Evolutionary conservation across 2,113 vertebrate genomes (phyloP).

Genomic region (Psilopogon haemacephalus): DNA sequence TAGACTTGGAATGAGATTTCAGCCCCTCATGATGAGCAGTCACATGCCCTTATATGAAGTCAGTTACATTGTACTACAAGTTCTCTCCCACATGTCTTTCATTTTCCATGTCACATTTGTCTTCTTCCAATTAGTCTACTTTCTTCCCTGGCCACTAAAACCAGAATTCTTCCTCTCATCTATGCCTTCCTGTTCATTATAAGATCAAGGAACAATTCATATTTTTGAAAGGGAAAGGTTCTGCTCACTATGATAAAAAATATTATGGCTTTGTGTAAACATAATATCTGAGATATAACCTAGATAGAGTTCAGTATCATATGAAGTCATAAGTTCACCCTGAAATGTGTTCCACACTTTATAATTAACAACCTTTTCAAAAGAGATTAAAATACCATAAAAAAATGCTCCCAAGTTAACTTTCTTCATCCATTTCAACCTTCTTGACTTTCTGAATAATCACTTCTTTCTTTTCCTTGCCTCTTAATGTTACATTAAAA

Average conservation of each 20-base stretch:
- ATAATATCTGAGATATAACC: not conserved
- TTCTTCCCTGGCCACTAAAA: not conserved
- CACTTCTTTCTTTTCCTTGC: not conserved
- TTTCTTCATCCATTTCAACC: not conserved
- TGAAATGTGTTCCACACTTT: not conserved
- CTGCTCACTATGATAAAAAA: not conserved
- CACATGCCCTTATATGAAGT: accelerated
- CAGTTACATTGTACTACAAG: not conserved
- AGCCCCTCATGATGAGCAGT: not conserved
- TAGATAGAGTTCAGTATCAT: not conserved
- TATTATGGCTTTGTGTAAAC: not conserved
- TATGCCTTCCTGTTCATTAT: not conserved
- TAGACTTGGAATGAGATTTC: not conserved
- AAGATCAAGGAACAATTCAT: not conserved
- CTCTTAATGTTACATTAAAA: not conserved
- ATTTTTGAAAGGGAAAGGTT: not conserved
- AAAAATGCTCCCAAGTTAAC: not conserved
- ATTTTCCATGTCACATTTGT: not conserved
- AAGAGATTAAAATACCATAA: not conserved
- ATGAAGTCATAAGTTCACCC: not conserved
- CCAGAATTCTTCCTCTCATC: not conserved
- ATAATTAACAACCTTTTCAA: not conserved
- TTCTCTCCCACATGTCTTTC: not conserved
- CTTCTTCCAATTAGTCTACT: not conserved
- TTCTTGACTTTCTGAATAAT: not conserved